These are phyloP conservation scores for Hydrochoerus hydrochaeris DNA, from an alignment of 2,113 vertebrate species.

Conservation along the genomic window DNA sequence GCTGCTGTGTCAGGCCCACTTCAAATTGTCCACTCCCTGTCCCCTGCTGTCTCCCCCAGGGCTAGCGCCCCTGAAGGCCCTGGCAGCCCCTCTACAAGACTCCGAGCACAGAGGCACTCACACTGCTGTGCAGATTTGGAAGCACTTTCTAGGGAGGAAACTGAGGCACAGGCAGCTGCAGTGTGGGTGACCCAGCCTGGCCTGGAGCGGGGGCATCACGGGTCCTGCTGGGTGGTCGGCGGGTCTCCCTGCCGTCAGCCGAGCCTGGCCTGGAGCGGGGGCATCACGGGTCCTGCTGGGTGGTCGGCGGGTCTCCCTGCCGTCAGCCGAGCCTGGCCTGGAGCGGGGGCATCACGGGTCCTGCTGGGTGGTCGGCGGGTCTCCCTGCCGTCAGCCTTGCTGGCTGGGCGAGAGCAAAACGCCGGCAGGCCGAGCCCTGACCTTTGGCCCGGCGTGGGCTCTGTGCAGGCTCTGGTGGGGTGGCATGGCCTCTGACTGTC, in stretches of 20 bases:
- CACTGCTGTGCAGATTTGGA: background rate
- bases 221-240: background rate
- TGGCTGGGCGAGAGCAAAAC: background rate
- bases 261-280: background rate
- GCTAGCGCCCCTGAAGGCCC: background rate
- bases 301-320: too few species aligned
- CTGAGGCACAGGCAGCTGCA: background rate
- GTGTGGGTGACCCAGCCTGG: background rate
- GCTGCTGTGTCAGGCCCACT: background rate
- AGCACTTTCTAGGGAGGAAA: background rate
- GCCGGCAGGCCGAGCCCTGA: background rate
- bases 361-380: background rate
- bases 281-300: background rate
- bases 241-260: too few species aligned
- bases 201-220: background rate
- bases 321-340: background rate
- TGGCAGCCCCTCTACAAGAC: accelerated
- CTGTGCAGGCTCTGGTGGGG: background rate
- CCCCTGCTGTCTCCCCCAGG: background rate
- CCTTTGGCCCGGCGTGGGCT: accelerated
- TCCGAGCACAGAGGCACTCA: accelerated
- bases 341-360: background rate
- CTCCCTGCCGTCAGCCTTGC: background rate
- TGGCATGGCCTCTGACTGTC: background rate
- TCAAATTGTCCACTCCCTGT: background rate